phyloP scores from a whole-genome alignment of 2,888 invertebrate genomes.

The Lottia gigantea region DNA sequence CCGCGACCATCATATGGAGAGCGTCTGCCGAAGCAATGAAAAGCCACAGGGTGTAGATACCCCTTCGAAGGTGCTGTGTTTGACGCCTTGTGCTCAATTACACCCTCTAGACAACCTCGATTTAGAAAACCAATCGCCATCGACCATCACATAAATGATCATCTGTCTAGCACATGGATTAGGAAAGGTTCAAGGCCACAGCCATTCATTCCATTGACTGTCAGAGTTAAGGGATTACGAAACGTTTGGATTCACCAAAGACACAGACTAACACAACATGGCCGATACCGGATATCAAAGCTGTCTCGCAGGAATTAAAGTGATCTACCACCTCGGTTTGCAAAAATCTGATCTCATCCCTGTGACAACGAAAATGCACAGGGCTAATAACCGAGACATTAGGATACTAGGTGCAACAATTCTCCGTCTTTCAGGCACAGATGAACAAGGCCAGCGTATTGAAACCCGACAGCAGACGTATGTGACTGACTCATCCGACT shows the following conservation, averaged over 20 bases:
- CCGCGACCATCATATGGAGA: constrained; percentile 29
- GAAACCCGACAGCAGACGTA: constrained; percentile 47
- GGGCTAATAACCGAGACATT: constrained; percentile 43
- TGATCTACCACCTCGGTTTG: constrained; percentile 38
- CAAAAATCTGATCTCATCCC: constrained; percentile 39
- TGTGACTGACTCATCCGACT: constrained; percentile 42
- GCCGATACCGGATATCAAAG: constrained; percentile 44
- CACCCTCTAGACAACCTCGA: neutral
- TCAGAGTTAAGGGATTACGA: constrained; percentile 29
- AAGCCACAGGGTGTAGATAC: neutral
- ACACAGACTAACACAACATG: constrained; percentile 26
- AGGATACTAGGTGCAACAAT: constrained; percentile 43
- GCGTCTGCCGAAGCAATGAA: constrained; percentile 32
- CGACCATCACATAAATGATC: constrained; percentile 41
- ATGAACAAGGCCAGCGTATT: constrained; percentile 11
- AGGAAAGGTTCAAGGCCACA: constrained; percentile 31
- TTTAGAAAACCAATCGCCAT: constrained; percentile 18
- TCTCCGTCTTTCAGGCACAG: constrained; percentile 34
- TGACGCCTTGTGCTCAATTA: constrained; percentile 9
- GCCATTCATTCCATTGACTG: constrained; percentile 28
- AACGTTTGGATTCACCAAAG: constrained; percentile 28
- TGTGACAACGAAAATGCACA: constrained; percentile 46
- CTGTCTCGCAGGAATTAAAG: constrained; percentile 40
- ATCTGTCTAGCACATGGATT: constrained; percentile 31
- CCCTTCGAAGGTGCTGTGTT: constrained; percentile 15